Evolutionary conservation across 2,888 invertebrate genomes (phyloP).

Genomic region (Cheilosia soror): DNA sequence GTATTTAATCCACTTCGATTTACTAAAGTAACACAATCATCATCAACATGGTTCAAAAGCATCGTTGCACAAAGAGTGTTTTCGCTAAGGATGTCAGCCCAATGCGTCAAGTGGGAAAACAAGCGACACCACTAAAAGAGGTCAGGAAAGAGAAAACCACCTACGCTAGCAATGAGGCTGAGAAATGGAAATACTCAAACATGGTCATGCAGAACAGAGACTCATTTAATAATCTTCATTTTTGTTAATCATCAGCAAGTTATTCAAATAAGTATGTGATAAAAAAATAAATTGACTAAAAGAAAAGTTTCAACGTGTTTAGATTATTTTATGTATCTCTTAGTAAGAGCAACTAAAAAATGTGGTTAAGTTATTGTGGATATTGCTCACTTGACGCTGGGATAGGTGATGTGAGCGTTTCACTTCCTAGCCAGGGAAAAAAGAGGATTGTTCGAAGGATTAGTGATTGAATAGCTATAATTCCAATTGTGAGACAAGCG

Average conservation of each 20-base stretch:
- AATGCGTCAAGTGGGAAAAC: slow-evolving; percentile 75
- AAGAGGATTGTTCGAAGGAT: no score
- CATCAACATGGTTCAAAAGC: slow-evolving; percentile 81
- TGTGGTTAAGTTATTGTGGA: no score
- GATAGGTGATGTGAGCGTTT: no score
- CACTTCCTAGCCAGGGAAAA: no score
- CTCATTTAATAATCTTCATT: slow-evolving; percentile 82
- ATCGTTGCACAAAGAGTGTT: slow-evolving; percentile 79
- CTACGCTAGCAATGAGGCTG: slow-evolving; percentile 55
- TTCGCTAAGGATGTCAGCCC: slow-evolving; percentile 80
- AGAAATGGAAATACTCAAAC: slow-evolving; percentile 80
- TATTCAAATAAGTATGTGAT: slow-evolving; percentile 32
- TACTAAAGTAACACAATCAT: background rate
- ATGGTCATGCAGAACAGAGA: slow-evolving; percentile 82
- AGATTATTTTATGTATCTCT: background rate
- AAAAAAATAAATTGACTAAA: slow-evolving; percentile 44
- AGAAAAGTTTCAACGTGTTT: background rate
- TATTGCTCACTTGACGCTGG: no score
- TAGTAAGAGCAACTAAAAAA: no score
- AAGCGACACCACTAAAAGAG: slow-evolving; percentile 4
- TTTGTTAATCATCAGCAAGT: slow-evolving; percentile 78
- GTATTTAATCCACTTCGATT: slow-evolving; percentile 15
- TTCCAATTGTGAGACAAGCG: no score
- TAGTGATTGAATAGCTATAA: no score
- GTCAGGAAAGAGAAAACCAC: slow-evolving; percentile 30